These are phyloP conservation scores for Bombyx huttoni DNA, from an alignment of 2,888 invertebrate genomes.

Conservation along the genomic window DNA sequence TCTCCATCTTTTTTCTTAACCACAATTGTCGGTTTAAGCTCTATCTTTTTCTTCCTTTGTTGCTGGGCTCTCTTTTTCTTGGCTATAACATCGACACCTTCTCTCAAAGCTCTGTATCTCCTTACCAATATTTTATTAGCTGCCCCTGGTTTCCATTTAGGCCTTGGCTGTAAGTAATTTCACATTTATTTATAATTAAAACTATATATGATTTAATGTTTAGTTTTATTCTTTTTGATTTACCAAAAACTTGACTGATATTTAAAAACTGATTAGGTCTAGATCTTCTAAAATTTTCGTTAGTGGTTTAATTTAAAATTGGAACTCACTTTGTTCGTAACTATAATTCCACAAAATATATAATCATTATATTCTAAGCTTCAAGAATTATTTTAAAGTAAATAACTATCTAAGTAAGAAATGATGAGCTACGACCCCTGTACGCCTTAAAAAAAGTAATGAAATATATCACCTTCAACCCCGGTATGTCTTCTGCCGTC, in stretches of 20 bases:
- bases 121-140: conserved; percentile 47
- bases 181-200: neutral
- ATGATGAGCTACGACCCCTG: no score
- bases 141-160: conserved; percentile 61
- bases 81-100: conserved; percentile 43
- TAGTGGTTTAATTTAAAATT: no score
- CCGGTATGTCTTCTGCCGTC: conserved; percentile 56
- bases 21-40: conserved; percentile 48
- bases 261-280: no score
- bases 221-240: no score
- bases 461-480: conserved; percentile 37
- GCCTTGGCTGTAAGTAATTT: conserved; percentile 35
- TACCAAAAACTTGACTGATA: no score
- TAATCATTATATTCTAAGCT: no score
- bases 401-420: no score
- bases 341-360: no score
- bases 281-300: no score
- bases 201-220: no score
- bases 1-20: conserved; percentile 53
- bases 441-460: neutral
- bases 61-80: conserved; percentile 55
- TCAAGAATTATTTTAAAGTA: no score
- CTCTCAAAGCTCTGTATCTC: conserved; percentile 41
- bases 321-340: no score
- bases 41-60: conserved; percentile 52